Evolutionary conservation across 2,113 vertebrate species (phyloP).

Genomic region (Anas platyrhynchos): DNA sequence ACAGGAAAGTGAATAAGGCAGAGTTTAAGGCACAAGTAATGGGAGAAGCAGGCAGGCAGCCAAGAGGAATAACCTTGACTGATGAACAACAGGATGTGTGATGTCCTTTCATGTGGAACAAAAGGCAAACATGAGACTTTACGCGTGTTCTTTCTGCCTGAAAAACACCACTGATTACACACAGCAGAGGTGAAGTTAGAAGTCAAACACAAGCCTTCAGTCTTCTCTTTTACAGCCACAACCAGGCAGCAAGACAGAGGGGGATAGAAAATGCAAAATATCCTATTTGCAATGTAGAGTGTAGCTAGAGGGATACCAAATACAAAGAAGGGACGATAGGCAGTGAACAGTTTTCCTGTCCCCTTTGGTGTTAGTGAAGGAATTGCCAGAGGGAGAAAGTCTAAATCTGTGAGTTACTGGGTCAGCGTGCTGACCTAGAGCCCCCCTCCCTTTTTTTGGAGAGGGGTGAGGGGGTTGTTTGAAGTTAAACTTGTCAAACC

Average conservation of each 20-base stretch:
- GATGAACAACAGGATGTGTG: slow-evolving; percentile 28
- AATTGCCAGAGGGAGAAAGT: neutral
- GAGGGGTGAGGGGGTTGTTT: neutral
- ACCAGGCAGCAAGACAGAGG: neutral
- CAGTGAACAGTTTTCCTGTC: neutral
- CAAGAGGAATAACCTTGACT: slow-evolving; percentile 49
- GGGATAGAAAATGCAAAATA: slow-evolving; percentile 21
- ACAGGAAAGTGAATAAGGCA: neutral
- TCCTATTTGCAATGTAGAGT: neutral
- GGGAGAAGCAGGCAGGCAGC: slow-evolving; percentile 33
- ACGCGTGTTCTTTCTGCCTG: slow-evolving; percentile 54
- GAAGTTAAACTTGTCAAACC: neutral
- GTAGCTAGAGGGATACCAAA: neutral
- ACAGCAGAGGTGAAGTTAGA: slow-evolving; percentile 38
- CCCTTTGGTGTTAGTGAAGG: neutral
- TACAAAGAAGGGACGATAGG: neutral
- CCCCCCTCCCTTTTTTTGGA: rapidly evolving
- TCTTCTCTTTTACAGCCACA: slow-evolving; percentile 15
- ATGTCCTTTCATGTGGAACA: slow-evolving; percentile 47
- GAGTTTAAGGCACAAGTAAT: neutral
- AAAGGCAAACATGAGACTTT: slow-evolving; percentile 54
- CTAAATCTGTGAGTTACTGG: neutral
- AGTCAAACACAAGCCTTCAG: slow-evolving; percentile 30
- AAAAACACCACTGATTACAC: slow-evolving; percentile 38
- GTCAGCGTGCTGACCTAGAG: neutral